These are phyloP conservation scores for Phrynocephalus forsythii DNA, from an alignment of 2,797 vertebrate species.

Conservation along the genomic window DNA sequence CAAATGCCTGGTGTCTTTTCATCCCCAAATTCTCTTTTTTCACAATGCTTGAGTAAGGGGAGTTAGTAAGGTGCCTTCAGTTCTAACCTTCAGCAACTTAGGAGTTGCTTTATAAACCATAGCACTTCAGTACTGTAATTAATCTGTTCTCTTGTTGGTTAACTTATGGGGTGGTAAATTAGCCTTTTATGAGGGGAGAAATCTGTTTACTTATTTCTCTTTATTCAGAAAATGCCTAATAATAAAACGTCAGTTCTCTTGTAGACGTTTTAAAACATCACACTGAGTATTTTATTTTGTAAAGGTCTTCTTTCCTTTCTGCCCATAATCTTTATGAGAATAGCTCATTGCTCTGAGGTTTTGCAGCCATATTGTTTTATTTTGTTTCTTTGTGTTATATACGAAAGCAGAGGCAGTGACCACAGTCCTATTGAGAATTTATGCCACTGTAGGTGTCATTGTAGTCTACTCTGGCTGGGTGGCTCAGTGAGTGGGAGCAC, in stretches of 20 bases:
- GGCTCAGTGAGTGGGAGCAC: too few relatives aligned
- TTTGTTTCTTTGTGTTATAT: background rate
- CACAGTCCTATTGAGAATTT: too few relatives aligned
- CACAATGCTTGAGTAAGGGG: background rate
- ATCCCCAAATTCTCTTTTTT: background rate
- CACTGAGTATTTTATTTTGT: background rate
- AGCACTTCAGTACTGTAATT: background rate
- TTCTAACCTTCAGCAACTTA: background rate
- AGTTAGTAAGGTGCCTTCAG: background rate
- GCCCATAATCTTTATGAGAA: background rate
- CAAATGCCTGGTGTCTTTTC: background rate
- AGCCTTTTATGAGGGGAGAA: background rate
- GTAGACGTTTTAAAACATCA: background rate
- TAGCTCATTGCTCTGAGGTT: background rate
- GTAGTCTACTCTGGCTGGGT: too few relatives aligned
- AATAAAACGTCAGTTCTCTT: background rate
- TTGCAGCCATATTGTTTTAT: background rate
- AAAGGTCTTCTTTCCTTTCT: background rate
- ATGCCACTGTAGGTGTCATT: too few relatives aligned
- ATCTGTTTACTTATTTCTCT: background rate
- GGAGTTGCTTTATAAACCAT: background rate
- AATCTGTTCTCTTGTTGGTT: background rate
- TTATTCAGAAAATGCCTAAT: constrained; percentile 11
- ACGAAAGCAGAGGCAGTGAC: background rate
- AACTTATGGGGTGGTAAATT: background rate